phyloP scores from a whole-genome alignment of 2,113 vertebrate genomes.

The Zingel zingel region DNA sequence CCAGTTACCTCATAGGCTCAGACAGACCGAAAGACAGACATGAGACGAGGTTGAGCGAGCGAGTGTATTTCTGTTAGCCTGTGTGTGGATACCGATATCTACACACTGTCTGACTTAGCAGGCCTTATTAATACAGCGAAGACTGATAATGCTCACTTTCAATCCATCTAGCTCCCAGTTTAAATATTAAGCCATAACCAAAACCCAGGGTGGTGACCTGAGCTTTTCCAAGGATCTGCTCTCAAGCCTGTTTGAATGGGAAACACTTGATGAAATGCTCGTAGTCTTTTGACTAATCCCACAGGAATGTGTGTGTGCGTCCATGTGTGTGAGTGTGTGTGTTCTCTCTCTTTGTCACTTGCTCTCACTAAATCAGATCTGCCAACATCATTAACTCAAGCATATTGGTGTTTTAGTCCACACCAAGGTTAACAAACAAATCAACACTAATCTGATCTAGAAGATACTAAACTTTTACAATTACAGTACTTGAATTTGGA shows the following conservation, averaged over 20 bases:
- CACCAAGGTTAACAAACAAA: constrained; percentile 10
- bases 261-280: constrained; percentile 75
- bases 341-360: constrained; percentile 55
- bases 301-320: constrained; percentile 61
- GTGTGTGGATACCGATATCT: constrained; percentile 80
- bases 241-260: constrained; percentile 65
- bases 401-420: constrained; percentile 3
- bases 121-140: constrained; percentile 88
- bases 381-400: constrained; percentile 38
- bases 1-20: constrained; percentile 74
- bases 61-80: constrained; percentile 45
- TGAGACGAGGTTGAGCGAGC: constrained; percentile 54
- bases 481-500: not conserved
- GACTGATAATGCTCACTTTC: constrained; percentile 90
- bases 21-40: constrained; percentile 60
- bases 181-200: constrained; percentile 92
- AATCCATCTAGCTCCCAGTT: constrained; percentile 88
- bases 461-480: not conserved
- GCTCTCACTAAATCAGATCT: not conserved
- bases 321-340: constrained; percentile 11
- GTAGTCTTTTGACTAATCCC: constrained; percentile 70
- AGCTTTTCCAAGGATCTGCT: constrained; percentile 69
- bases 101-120: constrained; percentile 84
- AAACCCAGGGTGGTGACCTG: constrained; percentile 63
- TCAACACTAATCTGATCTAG: not conserved